These are phyloP conservation scores for Sebastes cheni DNA, from an alignment of 2,797 vertebrate species.

Conservation along the genomic window DNA sequence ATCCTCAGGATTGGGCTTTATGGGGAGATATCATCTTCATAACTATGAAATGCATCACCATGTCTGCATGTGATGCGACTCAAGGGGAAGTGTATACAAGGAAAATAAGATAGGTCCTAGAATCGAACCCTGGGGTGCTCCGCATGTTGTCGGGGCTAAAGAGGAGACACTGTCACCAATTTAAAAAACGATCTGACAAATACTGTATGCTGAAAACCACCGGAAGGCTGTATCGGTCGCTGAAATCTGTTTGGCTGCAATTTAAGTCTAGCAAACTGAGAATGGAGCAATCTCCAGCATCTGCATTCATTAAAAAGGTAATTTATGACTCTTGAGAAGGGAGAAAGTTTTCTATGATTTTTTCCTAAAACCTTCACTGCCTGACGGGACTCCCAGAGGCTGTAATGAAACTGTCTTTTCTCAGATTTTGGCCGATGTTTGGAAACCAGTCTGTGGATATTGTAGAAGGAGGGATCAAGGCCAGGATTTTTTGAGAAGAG, in stretches of 20 bases:
- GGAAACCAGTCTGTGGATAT: neutral
- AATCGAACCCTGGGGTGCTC: neutral
- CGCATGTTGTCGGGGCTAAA: neutral
- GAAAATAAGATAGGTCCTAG: neutral
- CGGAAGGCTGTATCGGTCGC: neutral
- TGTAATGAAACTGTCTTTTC: neutral
- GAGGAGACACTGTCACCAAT: neutral
- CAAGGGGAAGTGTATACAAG: neutral
- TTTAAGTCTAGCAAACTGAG: neutral
- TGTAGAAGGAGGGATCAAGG: neutral
- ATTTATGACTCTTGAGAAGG: neutral
- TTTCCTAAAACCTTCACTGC: too few species aligned
- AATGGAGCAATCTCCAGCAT: neutral
- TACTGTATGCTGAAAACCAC: neutral
- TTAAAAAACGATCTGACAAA: neutral
- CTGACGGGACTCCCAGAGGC: neutral
- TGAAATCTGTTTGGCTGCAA: neutral
- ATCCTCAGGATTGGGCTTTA: neutral
- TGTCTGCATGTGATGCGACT: neutral
- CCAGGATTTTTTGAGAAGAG: neutral
- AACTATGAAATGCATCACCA: neutral
- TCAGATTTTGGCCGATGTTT: neutral
- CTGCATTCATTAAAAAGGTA: neutral
- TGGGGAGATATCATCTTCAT: neutral
- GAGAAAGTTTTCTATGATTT: too few species aligned